phyloP scores from a whole-genome alignment of 1,140 invertebrate species.

The Hypothenemus hampei region DNA sequence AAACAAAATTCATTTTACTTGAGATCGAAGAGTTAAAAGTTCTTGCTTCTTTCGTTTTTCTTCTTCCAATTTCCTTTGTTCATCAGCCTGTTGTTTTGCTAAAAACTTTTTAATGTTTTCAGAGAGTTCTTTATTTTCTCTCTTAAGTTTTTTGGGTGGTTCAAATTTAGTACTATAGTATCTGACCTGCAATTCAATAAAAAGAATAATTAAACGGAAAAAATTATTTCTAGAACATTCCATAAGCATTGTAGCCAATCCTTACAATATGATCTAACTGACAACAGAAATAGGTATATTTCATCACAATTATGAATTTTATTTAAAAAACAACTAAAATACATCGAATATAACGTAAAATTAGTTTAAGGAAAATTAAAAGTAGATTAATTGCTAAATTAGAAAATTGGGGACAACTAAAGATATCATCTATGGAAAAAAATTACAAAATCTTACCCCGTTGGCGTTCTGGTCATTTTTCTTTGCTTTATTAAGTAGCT shows the following conservation, averaged over 20 bases:
- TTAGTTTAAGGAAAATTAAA: too few species aligned
- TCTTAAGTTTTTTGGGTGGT: constrained; percentile 74
- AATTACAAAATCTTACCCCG: constrained; percentile 43
- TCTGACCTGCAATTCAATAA: constrained; percentile 43
- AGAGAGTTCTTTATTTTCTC: constrained; percentile 61
- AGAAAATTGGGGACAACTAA: constrained; percentile 14
- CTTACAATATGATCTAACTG: too few species aligned
- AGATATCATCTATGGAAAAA: too few species aligned
- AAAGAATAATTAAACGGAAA: constrained; percentile 9
- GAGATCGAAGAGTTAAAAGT: constrained; percentile 67
- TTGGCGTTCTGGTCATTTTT: constrained; percentile 51
- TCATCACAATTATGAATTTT: too few species aligned
- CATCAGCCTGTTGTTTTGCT: constrained; percentile 73
- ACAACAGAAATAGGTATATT: too few species aligned
- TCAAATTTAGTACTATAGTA: constrained; percentile 73
- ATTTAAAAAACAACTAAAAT: too few species aligned
- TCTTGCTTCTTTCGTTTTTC: constrained; percentile 59
- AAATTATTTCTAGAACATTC: too few species aligned
- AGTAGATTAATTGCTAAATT: too few species aligned
- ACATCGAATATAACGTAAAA: too few species aligned
- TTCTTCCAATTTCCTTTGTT: constrained; percentile 59
- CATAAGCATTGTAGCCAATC: too few species aligned
- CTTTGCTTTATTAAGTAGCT: constrained; percentile 55
- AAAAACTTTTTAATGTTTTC: constrained; percentile 78
- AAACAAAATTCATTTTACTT: constrained; percentile 44